Conservation (phyloP, 2,797 vertebrate genomes). For the Acrocephalus scirpaceus region DNA sequence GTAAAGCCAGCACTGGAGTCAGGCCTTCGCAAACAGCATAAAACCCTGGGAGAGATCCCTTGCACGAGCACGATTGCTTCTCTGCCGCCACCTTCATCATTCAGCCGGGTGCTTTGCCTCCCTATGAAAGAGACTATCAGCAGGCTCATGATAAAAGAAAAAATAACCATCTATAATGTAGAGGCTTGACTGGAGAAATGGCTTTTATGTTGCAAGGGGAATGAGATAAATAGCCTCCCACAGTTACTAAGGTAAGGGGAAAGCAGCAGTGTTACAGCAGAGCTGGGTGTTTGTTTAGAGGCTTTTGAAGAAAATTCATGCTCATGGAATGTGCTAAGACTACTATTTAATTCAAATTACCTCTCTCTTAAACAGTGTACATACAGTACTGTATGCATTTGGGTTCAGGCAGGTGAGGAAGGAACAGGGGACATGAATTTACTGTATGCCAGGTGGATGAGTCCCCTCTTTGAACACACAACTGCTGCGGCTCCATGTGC, state of each 20-base stretch:
- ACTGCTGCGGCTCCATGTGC: background rate
- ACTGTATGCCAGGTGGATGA: too few species aligned
- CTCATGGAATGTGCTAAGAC: background rate
- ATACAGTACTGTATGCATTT: background rate
- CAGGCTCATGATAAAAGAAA: background rate
- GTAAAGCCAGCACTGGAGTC: background rate
- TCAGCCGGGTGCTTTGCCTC: background rate
- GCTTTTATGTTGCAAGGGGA: slow-evolving; percentile 2
- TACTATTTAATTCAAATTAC: background rate
- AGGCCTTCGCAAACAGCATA: background rate
- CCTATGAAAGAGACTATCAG: background rate
- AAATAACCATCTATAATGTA: slow-evolving; percentile 7
- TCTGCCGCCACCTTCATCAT: background rate
- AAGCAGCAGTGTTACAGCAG: background rate
- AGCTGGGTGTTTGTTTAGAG: background rate
- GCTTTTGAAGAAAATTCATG: background rate
- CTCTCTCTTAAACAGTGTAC: background rate
- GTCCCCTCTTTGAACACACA: background rate
- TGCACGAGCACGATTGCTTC: background rate
- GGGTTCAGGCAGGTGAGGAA: background rate
- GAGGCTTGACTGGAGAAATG: slow-evolving; percentile 32
- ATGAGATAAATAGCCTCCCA: slow-evolving; percentile 6
- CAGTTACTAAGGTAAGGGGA: background rate
- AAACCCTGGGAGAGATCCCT: background rate
- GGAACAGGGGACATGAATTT: background rate